Percentiles rank a stretch among this genome's conserved stretches.
These are phyloP conservation scores for Pterostichus madidus DNA, from an alignment of 2,888 invertebrate genomes.

Conservation along the genomic window DNA sequence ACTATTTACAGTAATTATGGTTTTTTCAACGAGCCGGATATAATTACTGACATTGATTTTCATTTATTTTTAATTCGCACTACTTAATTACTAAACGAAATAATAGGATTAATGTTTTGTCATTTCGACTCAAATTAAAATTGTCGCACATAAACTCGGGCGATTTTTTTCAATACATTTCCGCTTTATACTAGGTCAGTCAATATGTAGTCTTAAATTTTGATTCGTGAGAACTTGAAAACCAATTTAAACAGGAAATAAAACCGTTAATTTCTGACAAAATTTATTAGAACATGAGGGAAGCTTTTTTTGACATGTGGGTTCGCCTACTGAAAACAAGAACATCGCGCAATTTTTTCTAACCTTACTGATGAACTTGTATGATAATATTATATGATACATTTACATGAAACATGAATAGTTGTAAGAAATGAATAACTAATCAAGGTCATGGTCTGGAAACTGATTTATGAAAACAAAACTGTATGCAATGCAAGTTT, in stretches of 20 bases:
- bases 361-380: not conserved
- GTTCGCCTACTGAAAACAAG: conserved; percentile 19
- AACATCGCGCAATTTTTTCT: not conserved
- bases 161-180: conserved; percentile 45
- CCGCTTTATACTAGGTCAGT: conserved; percentile 53
- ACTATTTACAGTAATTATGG: conserved; percentile 15
- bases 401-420: not conserved
- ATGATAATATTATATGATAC: not conserved
- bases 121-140: conserved; percentile 39
- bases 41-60: conserved; percentile 44
- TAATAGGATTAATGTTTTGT: conserved; percentile 14
- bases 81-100: conserved; percentile 44
- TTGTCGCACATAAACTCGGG: not conserved
- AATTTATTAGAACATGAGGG: conserved; percentile 46
- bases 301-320: conserved; percentile 16
- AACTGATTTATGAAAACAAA: conserved; percentile 60
- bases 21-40: conserved; percentile 35
- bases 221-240: conserved; percentile 56
- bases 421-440: conserved; percentile 55
- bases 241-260: conserved; percentile 59
- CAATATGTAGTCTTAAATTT: conserved; percentile 39
- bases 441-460: conserved; percentile 64
- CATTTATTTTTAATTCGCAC: conserved; percentile 39
- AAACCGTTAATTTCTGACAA: conserved; percentile 60
- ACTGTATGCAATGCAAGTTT: conserved; percentile 54